Base-by-base conservation (phyloP, 2,888 invertebrate species). In the Ichneumoninae sp. region DNA sequence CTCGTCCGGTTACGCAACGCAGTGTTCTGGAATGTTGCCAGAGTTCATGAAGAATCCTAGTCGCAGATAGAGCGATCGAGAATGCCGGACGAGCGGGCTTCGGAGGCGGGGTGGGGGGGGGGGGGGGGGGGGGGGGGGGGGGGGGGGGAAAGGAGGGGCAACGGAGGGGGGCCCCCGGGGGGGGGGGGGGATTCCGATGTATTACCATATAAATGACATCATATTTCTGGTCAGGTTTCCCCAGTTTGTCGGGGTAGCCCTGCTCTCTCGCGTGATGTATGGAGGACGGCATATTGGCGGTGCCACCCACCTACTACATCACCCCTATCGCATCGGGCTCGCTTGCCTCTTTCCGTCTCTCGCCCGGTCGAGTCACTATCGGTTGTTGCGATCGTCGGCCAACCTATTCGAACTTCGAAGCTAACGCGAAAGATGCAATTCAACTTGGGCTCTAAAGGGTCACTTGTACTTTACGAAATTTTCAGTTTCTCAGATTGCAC, bases 131-230 rank as follows among this genome's bases (percentile, higher is more conserved):
- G 83, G 47, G 78, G 54, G 10, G 3, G 47, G 0, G 54, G 40
- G 40, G 1, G 8, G 7, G 70, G 26, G 81, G 83, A n/a, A n/a
- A n/a, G n/a, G n/a, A n/a, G n/a, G n/a, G n/a, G n/a, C n/a, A n/a
- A n/a, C n/a, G n/a, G n/a, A n/a, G n/a, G n/a, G n/a, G n/a, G n/a
- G n/a, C n/a, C n/a, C n/a, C n/a, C n/a, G 47, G 0, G 54, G 40
- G 40, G 1, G 8, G 7, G 70, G 26, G 81, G 83, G 93, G 93
- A 93, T 93, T 93, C 93, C 93, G 92, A 93, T 93, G 93, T 93
- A 93, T 93, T 93, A 93, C 93, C 93, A 93, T 93, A 93, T 93
- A 93, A 93, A 93, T 93, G 93, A 93, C 93, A 93, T 93, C 93
- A 93, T 93, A 93, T 93, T 93, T 93, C 93, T 93, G 93, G 93